Evolutionary conservation across 2,888 invertebrate species (phyloP).

Genomic region (Graphium colonna): DNA sequence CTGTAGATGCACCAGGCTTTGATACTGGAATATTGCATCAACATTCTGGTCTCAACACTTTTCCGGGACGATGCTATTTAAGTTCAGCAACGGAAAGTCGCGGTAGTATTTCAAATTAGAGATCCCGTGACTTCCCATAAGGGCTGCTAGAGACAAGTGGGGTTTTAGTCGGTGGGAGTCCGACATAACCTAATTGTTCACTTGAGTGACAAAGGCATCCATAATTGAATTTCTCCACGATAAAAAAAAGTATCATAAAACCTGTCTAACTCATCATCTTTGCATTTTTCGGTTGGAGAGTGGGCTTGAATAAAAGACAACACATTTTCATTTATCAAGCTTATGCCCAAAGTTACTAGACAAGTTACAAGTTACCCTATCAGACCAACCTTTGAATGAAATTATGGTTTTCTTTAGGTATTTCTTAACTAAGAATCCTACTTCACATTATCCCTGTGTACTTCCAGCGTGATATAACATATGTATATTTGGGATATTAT

Average conservation of each 20-base stretch:
- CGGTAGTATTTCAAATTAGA: no score
- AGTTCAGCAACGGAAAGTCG: no score
- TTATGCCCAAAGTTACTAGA: background rate
- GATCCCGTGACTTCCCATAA: background rate
- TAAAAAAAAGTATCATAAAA: background rate
- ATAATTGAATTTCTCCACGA: no score
- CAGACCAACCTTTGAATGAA: background rate
- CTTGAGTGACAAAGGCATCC: no score
- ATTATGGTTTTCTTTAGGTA: background rate
- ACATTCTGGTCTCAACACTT: no score
- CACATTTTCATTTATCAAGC: background rate
- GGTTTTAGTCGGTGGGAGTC: no score
- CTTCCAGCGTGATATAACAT: slow-evolving; percentile 12
- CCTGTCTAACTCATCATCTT: background rate
- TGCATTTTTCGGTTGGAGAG: background rate
- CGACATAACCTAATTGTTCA: no score
- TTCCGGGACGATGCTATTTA: no score
- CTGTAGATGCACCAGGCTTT: no score
- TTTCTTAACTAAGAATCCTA: slow-evolving; percentile 19
- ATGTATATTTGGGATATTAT: slow-evolving; percentile 11
- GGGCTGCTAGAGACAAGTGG: no score
- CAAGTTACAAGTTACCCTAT: background rate
- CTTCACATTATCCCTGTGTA: slow-evolving; percentile 18
- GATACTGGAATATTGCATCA: no score
- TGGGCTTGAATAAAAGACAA: background rate